Evolutionary conservation across 2,113 vertebrate genomes (phyloP).

Genomic region (Phalacrocorax brasilianus): DNA sequence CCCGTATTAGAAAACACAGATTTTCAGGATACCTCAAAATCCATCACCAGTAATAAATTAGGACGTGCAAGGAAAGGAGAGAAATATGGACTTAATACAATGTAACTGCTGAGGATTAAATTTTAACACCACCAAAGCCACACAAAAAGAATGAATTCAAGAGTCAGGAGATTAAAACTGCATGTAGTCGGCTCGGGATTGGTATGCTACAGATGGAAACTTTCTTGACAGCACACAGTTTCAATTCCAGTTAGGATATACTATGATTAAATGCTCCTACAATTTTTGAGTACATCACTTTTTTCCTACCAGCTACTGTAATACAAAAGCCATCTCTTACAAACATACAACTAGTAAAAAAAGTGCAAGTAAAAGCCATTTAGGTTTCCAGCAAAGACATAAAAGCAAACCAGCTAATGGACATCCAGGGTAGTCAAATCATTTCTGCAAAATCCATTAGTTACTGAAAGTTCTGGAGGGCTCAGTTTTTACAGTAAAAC

Average conservation of each 20-base stretch:
- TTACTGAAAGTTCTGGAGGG: slow-evolving; percentile 68
- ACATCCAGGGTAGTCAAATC: slow-evolving; percentile 64
- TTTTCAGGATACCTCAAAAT: neutral
- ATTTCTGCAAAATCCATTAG: slow-evolving; percentile 89
- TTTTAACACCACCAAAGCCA: slow-evolving; percentile 34
- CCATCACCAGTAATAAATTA: neutral
- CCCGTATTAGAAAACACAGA: neutral
- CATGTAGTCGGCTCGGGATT: neutral
- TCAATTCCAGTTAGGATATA: neutral
- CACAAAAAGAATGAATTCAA: neutral
- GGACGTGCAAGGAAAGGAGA: neutral
- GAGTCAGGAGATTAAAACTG: slow-evolving; percentile 11
- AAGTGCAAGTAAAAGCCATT: slow-evolving; percentile 62
- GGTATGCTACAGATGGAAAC: slow-evolving; percentile 20
- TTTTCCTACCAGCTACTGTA: neutral
- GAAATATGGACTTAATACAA: neutral
- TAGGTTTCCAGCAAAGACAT: slow-evolving; percentile 64
- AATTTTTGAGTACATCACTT: neutral
- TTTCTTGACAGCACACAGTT: neutral
- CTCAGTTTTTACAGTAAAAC: slow-evolving; percentile 76
- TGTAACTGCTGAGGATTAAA: slow-evolving; percentile 11
- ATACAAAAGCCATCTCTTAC: slow-evolving; percentile 43
- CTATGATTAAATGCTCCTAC: slow-evolving; percentile 7
- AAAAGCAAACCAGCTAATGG: slow-evolving; percentile 67
- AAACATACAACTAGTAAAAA: slow-evolving; percentile 41